Percentiles rank a stretch among this genome's conserved stretches.
Evolutionary conservation across 2,113 vertebrate species (phyloP).

Genomic region (Hydrolagus affinis): DNA sequence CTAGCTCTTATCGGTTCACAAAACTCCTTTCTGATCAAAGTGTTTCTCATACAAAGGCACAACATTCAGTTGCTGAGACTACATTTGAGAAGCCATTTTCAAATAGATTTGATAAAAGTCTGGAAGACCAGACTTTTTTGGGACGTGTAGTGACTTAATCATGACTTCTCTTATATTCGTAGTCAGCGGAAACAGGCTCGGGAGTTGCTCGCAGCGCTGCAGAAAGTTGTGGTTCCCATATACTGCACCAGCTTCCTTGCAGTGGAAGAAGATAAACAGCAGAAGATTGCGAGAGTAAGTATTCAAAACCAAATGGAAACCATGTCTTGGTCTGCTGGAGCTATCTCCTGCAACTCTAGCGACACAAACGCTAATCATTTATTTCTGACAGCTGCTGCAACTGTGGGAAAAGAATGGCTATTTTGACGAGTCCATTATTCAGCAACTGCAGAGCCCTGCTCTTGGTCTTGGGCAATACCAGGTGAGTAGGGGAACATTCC

Average conservation of each 20-base stretch:
- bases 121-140: too few species aligned
- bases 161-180: conserved; percentile 27
- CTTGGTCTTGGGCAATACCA: conserved; percentile 93
- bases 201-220: conserved; percentile 85
- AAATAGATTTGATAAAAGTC: too few species aligned
- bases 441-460: conserved; percentile 88
- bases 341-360: too few species aligned
- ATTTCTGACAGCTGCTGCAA: conserved; percentile 71
- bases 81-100: too few species aligned
- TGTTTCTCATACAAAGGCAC: too few species aligned
- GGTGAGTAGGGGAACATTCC: conserved; percentile 49
- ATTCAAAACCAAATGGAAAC: background rate
- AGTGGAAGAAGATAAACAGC: conserved; percentile 95
- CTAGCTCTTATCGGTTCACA: too few species aligned
- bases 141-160: too few species aligned
- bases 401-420: conserved; percentile 98
- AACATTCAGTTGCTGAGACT: too few species aligned
- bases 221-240: conserved; percentile 95
- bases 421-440: conserved; percentile 91
- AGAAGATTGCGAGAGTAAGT: conserved; percentile 86
- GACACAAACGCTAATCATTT: background rate
- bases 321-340: too few species aligned
- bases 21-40: too few species aligned
- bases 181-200: conserved; percentile 94
- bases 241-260: conserved; percentile 95